These are phyloP conservation scores for Cinclus cinclus DNA, from an alignment of 2,113 vertebrate genomes.

Conservation along the genomic window DNA sequence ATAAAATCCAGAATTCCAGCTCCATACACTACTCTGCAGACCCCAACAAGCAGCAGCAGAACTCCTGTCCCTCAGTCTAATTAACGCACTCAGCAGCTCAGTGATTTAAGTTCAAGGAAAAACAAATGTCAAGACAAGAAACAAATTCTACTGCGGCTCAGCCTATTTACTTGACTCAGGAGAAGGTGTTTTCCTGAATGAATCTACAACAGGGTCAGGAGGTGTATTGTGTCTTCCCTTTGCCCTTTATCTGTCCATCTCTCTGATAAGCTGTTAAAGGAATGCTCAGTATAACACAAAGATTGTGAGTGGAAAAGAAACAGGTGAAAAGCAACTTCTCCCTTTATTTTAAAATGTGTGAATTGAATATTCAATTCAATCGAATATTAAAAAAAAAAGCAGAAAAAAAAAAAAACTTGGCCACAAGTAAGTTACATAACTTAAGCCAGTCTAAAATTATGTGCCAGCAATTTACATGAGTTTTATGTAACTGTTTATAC, in stretches of 20 bases:
- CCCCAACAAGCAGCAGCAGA: neutral
- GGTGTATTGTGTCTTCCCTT: neutral
- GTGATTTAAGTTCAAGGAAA: neutral
- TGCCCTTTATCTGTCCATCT: neutral
- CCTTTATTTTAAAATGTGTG: neutral
- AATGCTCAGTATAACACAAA: neutral
- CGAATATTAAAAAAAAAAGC: neutral
- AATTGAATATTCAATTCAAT: slow-evolving; percentile 15
- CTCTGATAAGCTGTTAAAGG: neutral
- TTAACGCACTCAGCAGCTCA: neutral
- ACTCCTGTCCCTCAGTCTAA: neutral
- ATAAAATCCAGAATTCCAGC: neutral
- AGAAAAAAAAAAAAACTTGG: slow-evolving; percentile 6
- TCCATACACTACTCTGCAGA: neutral
- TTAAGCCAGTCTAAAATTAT: slow-evolving; percentile 69
- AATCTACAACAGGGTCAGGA: neutral
- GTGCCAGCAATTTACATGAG: slow-evolving; percentile 72
- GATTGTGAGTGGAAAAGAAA: neutral
- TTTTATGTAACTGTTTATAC: slow-evolving; percentile 76
- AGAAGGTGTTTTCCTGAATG: neutral
- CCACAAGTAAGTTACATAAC: slow-evolving; percentile 67
- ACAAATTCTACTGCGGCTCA: neutral
- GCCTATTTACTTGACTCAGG: neutral
- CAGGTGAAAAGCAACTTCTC: slow-evolving; percentile 48
- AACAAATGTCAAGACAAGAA: slow-evolving; percentile 14